Conservation (phyloP, 2,113 vertebrate genomes). For the Saiga tatarica region DNA sequence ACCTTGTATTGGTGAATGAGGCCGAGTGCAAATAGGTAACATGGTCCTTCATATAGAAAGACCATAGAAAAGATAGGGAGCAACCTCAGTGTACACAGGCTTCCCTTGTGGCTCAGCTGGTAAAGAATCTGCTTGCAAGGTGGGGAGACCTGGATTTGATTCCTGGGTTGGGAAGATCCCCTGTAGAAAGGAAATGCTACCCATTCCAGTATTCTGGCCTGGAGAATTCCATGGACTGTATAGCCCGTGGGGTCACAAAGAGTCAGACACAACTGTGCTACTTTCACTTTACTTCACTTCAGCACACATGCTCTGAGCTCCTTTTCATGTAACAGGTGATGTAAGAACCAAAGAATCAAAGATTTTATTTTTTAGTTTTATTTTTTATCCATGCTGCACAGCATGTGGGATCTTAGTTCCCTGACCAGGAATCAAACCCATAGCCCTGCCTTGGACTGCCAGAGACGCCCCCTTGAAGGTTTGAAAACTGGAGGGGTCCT, state of each 20-base stretch:
- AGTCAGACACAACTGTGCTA: background rate
- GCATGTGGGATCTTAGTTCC: background rate
- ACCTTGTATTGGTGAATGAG: rapidly evolving
- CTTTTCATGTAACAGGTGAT: background rate
- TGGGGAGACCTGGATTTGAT: background rate
- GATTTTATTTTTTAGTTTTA: background rate
- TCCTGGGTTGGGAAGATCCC: background rate
- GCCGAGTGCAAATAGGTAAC: background rate
- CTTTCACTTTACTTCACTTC: background rate
- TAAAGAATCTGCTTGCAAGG: background rate
- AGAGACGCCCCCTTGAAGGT: background rate
- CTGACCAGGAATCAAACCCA: background rate
- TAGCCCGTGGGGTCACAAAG: rapidly evolving
- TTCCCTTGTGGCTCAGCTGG: background rate
- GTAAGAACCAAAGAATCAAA: background rate
- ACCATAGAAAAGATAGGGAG: rapidly evolving
- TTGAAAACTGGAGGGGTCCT: background rate
- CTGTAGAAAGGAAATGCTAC: background rate
- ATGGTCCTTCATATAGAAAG: rapidly evolving
- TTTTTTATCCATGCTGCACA: background rate
- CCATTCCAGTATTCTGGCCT: background rate
- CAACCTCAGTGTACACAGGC: rapidly evolving
- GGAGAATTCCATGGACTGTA: background rate
- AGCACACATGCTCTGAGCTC: rapidly evolving
- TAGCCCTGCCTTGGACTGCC: background rate